Percentiles rank a stretch among this genome's conserved stretches.
Conservation (phyloP, 2,797 vertebrate species). For the Cyclopterus lumpus region DNA sequence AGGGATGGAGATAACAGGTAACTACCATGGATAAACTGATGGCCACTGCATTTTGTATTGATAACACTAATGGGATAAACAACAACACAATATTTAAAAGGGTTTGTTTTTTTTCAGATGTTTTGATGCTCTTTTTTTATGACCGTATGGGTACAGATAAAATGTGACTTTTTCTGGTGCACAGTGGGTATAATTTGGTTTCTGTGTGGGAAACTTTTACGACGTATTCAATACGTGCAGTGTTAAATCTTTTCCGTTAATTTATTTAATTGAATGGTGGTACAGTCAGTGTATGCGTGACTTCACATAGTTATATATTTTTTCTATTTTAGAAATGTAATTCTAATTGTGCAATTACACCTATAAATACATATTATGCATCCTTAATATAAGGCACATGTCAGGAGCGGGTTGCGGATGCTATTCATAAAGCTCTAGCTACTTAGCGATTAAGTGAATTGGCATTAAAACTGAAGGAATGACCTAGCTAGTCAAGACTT, state of each 20-base stretch:
- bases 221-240: neutral
- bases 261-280: neutral
- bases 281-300: neutral
- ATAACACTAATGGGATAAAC: slow-evolving; percentile 73
- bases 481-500: neutral
- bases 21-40: slow-evolving; percentile 52
- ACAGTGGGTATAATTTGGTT: neutral
- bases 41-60: slow-evolving; percentile 53
- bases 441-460: neutral
- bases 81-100: slow-evolving; percentile 55
- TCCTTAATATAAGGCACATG: neutral
- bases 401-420: neutral
- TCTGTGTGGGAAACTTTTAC: neutral
- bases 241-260: neutral
- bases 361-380: neutral
- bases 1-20: slow-evolving; percentile 65
- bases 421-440: neutral
- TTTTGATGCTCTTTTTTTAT: slow-evolving; percentile 25
- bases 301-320: neutral
- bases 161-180: neutral
- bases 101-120: slow-evolving; percentile 33
- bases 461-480: neutral
- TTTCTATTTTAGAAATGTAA: neutral
- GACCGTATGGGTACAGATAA: neutral
- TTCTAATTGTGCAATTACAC: neutral